Evolutionary conservation across 1,140 invertebrate species (phyloP).

Genomic region (Psilanteris sp.): DNA sequence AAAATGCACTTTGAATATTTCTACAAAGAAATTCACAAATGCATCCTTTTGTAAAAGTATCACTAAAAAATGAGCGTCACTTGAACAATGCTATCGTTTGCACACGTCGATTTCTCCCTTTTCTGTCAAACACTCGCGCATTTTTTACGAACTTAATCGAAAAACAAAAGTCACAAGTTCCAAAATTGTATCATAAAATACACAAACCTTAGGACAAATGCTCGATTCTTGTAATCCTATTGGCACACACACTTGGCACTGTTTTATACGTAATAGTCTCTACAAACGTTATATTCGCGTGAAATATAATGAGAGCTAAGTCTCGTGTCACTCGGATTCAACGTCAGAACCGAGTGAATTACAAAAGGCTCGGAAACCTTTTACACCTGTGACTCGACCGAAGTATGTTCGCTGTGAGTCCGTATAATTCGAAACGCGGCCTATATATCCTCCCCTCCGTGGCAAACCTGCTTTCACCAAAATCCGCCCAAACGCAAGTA

Average conservation of each 20-base stretch:
- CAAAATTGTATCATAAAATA: conserved; percentile 57
- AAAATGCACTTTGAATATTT: no score
- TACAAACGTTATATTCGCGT: conserved; percentile 25
- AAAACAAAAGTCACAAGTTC: conserved; percentile 54
- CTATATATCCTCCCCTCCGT: conserved; percentile 78
- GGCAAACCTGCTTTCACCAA: conserved; percentile 71
- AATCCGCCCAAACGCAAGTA: conserved; percentile 67
- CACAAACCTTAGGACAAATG: conserved; percentile 68
- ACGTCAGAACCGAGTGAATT: conserved; percentile 10
- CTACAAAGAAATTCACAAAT: conserved; percentile 4
- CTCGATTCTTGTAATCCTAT: conserved; percentile 69
- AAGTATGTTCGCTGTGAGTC: conserved; percentile 75
- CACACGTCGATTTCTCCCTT: conserved; percentile 7
- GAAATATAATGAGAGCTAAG: conserved; percentile 36
- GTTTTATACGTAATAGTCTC: conserved; percentile 40
- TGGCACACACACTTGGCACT: conserved; percentile 78
- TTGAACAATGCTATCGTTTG: neutral
- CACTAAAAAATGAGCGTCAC: conserved; percentile 21
- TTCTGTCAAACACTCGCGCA: conserved; percentile 23
- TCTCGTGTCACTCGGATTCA: conserved; percentile 33
- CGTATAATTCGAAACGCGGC: conserved; percentile 72
- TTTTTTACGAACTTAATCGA: conserved; percentile 4
- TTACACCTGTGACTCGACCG: conserved; percentile 60
- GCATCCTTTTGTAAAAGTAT: conserved; percentile 3
- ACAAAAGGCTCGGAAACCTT: conserved; percentile 63